Percentiles rank a stretch among this genome's conserved stretches.
These are phyloP conservation scores for Turritopsis dohrnii DNA, from an alignment of 30 jellyfish, hydroid and myxozoan genomes.

Conservation along the genomic window DNA sequence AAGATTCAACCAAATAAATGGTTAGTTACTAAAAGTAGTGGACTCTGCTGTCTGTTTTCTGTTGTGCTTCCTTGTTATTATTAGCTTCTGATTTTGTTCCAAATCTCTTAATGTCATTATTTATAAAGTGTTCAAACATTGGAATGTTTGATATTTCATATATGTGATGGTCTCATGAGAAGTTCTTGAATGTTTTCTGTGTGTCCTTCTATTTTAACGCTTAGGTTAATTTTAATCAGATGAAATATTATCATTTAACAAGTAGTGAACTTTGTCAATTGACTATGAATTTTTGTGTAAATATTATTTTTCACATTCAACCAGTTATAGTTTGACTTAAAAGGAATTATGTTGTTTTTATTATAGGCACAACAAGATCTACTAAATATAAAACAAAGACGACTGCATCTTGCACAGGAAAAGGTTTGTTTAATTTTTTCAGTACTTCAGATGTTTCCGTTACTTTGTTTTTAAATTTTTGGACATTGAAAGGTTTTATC, in stretches of 20 bases:
- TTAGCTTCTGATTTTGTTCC: slow-evolving; percentile 15
- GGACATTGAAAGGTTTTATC: no score
- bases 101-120: slow-evolving; percentile 15
- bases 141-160: slow-evolving; percentile 4
- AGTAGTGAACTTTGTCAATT: background rate
- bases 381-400: slow-evolving; percentile 70
- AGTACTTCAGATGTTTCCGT: background rate
- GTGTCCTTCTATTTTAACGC: background rate
- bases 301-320: background rate
- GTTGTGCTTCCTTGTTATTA: background rate
- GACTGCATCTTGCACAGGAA: slow-evolving; percentile 84
- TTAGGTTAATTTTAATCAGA: background rate
- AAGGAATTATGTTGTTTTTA: background rate
- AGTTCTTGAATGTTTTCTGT: background rate
- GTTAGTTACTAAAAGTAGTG: no score
- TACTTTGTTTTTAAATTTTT: no score
- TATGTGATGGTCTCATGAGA: background rate
- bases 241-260: background rate
- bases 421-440: slow-evolving; percentile 37
- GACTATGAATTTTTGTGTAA: background rate
- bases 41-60: background rate
- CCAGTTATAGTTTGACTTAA: background rate
- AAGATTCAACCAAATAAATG: no score
- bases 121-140: slow-evolving; percentile 4
- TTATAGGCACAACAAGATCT: slow-evolving; percentile 81